Evolutionary conservation across 2,113 vertebrate genomes (phyloP).

Genomic region (Cochlearius cochlearius): DNA sequence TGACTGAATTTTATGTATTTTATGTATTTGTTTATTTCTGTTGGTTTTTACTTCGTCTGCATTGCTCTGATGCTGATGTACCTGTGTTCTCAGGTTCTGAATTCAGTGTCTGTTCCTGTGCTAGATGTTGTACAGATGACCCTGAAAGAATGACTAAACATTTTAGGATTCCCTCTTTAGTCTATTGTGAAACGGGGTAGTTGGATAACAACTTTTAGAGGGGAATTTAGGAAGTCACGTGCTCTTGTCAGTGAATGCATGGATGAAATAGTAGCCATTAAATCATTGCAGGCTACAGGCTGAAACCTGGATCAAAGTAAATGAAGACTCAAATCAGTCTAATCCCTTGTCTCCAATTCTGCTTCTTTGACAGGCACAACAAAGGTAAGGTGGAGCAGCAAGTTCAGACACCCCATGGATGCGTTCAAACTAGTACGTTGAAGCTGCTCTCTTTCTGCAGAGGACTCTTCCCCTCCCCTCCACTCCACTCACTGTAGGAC

Average conservation of each 20-base stretch:
- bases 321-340: not conserved
- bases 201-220: not conserved
- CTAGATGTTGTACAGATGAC: not conserved
- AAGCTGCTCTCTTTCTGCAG: not conserved
- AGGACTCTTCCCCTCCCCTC: not conserved
- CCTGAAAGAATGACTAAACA: not conserved
- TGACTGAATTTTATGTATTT: not conserved
- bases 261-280: not conserved
- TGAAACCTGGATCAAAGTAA: not conserved
- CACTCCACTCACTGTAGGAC: not conserved
- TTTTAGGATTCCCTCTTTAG: not conserved
- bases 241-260: not conserved
- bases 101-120: not conserved
- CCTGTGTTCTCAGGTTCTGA: not conserved
- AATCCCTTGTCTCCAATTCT: not conserved
- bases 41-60: not conserved
- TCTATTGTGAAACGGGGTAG: not conserved
- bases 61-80: not conserved
- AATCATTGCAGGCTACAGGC: not conserved
- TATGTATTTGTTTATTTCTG: conserved; percentile 16
- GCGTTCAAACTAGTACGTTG: not conserved
- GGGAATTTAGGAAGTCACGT: not conserved
- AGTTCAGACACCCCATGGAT: not conserved
- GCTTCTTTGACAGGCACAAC: not conserved
- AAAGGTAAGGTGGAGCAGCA: not conserved